phyloP scores from a whole-genome alignment of 2,797 vertebrate genomes.

The Aldrovandia affinis region DNA sequence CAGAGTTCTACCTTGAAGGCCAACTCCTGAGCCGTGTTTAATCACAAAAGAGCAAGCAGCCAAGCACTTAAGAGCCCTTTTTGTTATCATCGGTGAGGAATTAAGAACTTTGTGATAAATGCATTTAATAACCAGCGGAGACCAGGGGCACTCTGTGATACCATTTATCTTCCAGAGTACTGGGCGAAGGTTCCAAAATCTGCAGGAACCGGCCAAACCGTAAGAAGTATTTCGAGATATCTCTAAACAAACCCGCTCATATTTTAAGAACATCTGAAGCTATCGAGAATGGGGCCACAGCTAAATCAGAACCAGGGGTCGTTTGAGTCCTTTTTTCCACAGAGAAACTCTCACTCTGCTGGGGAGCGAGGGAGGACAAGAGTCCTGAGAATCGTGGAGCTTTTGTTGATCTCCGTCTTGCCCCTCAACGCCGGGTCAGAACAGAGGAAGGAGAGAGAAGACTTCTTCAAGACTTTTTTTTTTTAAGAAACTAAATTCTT shows the following conservation, averaged over 20 bases:
- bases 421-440: not conserved
- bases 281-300: too few species aligned
- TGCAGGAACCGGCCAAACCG: conserved; percentile 59
- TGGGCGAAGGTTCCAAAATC: conserved; percentile 54
- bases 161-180: conserved; percentile 63
- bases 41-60: conserved; percentile 61
- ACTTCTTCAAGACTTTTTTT: not conserved
- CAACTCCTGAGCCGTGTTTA: conserved; percentile 68
- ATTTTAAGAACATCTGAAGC: conserved; percentile 13
- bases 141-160: conserved; percentile 62
- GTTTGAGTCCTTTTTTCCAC: conserved; percentile 36
- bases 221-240: conserved; percentile 26
- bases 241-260: not conserved
- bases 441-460: not conserved
- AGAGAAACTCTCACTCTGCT: not conserved
- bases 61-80: conserved; percentile 61
- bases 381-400: not conserved
- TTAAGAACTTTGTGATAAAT: conserved; percentile 67
- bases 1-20: not conserved
- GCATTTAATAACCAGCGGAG: conserved; percentile 69
- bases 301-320: conserved; percentile 34
- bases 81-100: conserved; percentile 62
- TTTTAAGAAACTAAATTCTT: not conserved
- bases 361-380: not conserved
- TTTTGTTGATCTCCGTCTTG: conserved; percentile 7